Base-by-base conservation (phyloP, 2,888 invertebrate species). In the Lamproptera curius region DNA sequence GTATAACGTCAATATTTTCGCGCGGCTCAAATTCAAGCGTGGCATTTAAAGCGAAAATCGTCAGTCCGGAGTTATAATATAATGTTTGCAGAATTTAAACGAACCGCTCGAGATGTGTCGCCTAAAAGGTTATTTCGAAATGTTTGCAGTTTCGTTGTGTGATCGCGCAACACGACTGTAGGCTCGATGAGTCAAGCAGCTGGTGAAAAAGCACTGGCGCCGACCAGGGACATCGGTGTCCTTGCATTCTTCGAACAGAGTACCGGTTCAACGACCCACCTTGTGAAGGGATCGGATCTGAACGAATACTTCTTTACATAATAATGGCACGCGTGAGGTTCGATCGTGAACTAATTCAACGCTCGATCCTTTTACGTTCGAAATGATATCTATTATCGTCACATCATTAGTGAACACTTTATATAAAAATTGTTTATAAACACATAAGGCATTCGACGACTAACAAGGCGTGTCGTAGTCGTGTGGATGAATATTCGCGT, bases 221-320 rank as follows among this genome's bases (percentile, higher is more conserved):
- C 48, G 43, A 37, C 48, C 68, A 64, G 68, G 66, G 61, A 69
- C 75, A 77, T 78, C 75, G 72, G 57, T 76, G 81, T 77, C 81
- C 80, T 82, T 82, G 83, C 82, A 83, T 83, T 82, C 82, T 81
- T 81, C 65, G 63, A 72, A 73, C 75, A 76, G 65, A 70, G 76
- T 79, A 78, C 78, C 78, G 78, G 84, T 78, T 83, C 82, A 78
- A 71, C 71, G 73, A 82, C 78, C 78, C 70, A 73, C 74, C 80
- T 81, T 81, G 82, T 82, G 77, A 82, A 79, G 76, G 81, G 78
- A 79, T 76, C 33, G 26, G 16, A 66, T 70, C 50, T 67, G 68
- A 66, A 62, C 68, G 69, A 68, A 70, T 73, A 76, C 66, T 50
- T 52, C 66, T 79, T 75, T 76, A 80, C 78, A 77, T 80, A 80